phyloP scores from a whole-genome alignment of 1,140 invertebrate genomes.

The Drosophila sproati region DNA sequence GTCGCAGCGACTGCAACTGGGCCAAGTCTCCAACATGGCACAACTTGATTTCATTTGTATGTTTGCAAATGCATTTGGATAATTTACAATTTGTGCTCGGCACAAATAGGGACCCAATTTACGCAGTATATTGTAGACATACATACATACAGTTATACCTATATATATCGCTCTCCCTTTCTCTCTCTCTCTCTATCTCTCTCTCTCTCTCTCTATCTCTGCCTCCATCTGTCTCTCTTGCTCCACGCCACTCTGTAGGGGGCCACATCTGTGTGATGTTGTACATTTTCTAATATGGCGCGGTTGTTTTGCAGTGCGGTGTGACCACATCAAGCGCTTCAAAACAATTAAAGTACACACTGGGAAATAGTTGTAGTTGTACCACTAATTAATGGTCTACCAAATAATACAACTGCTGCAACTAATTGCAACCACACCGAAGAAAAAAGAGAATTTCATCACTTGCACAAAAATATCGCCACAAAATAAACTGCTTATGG shows the following conservation, averaged over 20 bases:
- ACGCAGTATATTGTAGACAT: constrained; percentile 3
- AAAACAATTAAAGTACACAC: constrained; percentile 32
- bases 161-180: not conserved
- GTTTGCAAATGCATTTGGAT: constrained; percentile 42
- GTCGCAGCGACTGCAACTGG: constrained; percentile 42
- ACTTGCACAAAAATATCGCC: not conserved
- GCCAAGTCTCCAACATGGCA: constrained; percentile 44
- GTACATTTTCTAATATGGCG: not conserved
- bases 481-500: not conserved
- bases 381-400: constrained; percentile 27
- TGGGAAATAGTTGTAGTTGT: not conserved
- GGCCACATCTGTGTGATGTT: constrained; percentile 14
- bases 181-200: not conserved
- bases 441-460: not conserved
- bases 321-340: constrained; percentile 15
- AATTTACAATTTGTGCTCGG: constrained; percentile 16
- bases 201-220: not conserved
- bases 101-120: constrained; percentile 3
- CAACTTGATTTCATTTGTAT: constrained; percentile 42
- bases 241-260: not conserved
- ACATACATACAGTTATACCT: constrained; percentile 4
- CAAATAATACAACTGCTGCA: constrained; percentile 12
- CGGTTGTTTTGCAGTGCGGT: constrained; percentile 14
- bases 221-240: not conserved
- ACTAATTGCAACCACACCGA: constrained; percentile 4